phyloP scores from a whole-genome alignment of 2,797 vertebrate species.

The Garrulus glandarius region DNA sequence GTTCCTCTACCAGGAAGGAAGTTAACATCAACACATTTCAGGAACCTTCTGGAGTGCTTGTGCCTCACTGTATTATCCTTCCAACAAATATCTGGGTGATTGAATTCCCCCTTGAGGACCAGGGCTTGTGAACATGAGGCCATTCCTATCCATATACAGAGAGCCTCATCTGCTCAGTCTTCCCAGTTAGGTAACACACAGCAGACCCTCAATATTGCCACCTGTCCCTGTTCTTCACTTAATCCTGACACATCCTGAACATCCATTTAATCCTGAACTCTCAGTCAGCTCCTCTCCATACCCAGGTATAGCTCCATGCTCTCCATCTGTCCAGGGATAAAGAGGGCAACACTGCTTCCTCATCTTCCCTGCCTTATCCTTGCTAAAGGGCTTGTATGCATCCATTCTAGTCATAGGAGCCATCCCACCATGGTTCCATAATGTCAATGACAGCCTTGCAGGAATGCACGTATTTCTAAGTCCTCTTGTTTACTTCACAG shows the following conservation, averaged over 20 bases:
- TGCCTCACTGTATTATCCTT: fast-evolving
- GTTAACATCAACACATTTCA: background rate
- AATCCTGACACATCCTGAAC: background rate
- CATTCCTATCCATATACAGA: background rate
- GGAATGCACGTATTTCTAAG: fast-evolving
- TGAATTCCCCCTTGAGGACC: background rate
- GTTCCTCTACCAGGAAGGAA: background rate
- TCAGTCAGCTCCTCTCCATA: background rate
- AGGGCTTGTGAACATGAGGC: background rate
- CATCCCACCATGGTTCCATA: background rate
- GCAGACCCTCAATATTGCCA: background rate
- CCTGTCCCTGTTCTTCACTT: background rate
- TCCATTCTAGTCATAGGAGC: background rate
- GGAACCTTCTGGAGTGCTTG: background rate
- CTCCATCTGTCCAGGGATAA: background rate
- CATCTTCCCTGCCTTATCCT: background rate
- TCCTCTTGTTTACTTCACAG: background rate
- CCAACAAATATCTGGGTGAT: background rate
- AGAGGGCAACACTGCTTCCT: background rate
- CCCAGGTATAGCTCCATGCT: background rate
- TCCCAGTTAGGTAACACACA: background rate
- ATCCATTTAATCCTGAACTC: background rate
- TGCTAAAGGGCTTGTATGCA: background rate
- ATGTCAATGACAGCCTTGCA: background rate
- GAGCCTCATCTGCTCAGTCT: background rate